These are phyloP conservation scores for Lasioglossum figueresi DNA, from an alignment of 2,888 invertebrate genomes.

Conservation along the genomic window DNA sequence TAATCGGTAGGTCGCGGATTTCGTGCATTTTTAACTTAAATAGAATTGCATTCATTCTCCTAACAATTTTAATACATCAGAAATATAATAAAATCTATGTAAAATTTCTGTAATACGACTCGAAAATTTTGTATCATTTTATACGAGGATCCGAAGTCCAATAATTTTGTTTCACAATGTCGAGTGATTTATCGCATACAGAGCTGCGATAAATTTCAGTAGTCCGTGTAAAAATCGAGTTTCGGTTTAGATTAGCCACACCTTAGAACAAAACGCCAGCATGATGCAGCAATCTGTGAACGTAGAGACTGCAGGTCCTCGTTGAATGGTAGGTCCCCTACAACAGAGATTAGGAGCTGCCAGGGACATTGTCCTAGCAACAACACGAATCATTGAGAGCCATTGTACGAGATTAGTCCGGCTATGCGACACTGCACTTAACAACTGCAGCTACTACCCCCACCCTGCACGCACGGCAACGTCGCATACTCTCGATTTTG, in stretches of 20 bases:
- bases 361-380: conserved; percentile 12
- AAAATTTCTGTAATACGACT: background rate
- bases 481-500: background rate
- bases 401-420: conserved; percentile 12
- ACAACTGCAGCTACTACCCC: conserved; percentile 9
- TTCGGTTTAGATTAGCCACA: background rate
- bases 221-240: background rate
- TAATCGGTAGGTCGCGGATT: background rate
- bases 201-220: background rate
- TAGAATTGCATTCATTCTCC: background rate
- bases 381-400: background rate
- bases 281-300: background rate
- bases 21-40: background rate
- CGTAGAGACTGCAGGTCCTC: background rate
- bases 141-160: background rate
- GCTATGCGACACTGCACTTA: conserved; percentile 16
- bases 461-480: background rate
- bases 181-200: background rate
- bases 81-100: no score
- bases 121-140: background rate
- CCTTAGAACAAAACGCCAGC: background rate
- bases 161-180: background rate
- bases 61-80: no score
- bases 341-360: conserved; percentile 10
- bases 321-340: background rate